Conservation (phyloP, 2,113 vertebrate species). For the Lepus timidus region DNA sequence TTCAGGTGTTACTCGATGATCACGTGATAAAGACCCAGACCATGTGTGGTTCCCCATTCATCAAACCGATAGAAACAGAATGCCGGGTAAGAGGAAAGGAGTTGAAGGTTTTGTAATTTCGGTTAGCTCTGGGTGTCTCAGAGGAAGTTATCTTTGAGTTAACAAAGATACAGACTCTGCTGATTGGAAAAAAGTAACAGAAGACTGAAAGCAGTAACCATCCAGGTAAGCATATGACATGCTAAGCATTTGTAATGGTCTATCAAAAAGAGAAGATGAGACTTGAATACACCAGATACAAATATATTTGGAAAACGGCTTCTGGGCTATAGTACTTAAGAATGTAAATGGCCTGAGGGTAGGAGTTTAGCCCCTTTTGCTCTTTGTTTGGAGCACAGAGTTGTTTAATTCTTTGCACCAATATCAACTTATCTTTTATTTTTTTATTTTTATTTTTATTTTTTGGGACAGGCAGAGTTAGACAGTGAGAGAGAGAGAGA, state of each 20-base stretch:
- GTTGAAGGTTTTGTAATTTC: not conserved
- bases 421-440: too few species aligned
- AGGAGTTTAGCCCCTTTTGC: not conserved
- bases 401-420: too few species aligned
- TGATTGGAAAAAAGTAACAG: not conserved
- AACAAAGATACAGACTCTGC: not conserved
- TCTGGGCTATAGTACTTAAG: not conserved
- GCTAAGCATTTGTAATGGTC: not conserved
- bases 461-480: too few species aligned
- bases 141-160: not conserved
- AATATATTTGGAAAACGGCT: not conserved
- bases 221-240: not conserved
- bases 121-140: not conserved
- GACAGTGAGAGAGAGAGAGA: too few species aligned
- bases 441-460: too few species aligned
- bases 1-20: conserved; percentile 95
- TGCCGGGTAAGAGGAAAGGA: conserved; percentile 90
- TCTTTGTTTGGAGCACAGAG: not conserved
- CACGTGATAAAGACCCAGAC: conserved; percentile 96
- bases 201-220: conserved; percentile 11
- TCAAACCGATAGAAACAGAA: conserved; percentile 94
- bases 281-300: not conserved
- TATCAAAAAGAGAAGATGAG: not conserved
- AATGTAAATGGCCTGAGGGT: not conserved
- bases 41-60: conserved; percentile 94